phyloP scores from a whole-genome alignment of 2,888 invertebrate genomes.

The Rutpela maculata region DNA sequence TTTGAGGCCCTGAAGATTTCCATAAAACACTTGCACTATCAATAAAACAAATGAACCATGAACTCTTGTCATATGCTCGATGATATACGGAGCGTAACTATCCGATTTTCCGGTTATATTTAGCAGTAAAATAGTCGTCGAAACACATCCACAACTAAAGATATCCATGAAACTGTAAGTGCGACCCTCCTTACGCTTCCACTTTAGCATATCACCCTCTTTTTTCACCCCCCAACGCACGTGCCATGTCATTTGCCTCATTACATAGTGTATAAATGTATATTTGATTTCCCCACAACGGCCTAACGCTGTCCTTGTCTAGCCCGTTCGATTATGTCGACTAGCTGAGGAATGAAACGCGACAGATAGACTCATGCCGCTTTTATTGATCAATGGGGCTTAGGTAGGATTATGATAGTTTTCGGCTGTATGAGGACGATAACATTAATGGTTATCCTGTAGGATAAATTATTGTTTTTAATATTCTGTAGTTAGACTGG shows the following conservation, averaged over 20 bases:
- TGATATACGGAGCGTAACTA: slow-evolving; percentile 44
- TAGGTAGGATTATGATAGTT: slow-evolving; percentile 67
- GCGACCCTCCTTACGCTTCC: slow-evolving; percentile 45
- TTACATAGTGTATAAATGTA: slow-evolving; percentile 64
- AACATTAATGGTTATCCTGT: slow-evolving; percentile 65
- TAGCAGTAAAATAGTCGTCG: slow-evolving; percentile 46
- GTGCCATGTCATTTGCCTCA: slow-evolving; percentile 64
- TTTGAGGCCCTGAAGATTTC: slow-evolving; percentile 19
- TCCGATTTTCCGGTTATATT: slow-evolving; percentile 53
- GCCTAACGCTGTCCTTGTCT: slow-evolving; percentile 18
- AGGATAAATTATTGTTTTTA: slow-evolving; percentile 65
- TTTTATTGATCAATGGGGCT: slow-evolving; percentile 65
- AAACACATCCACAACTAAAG: slow-evolving; percentile 29
- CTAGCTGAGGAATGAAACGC: slow-evolving; percentile 14
- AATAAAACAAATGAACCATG: slow-evolving; percentile 50
- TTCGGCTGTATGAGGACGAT: slow-evolving; percentile 66
- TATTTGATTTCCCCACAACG: slow-evolving; percentile 58
- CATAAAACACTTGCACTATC: slow-evolving; percentile 14
- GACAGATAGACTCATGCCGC: slow-evolving; percentile 44
- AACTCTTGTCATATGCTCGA: slow-evolving; percentile 53
- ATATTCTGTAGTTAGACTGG: slow-evolving; percentile 49
- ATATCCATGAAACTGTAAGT: slow-evolving; percentile 54
- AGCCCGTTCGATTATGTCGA: neutral
- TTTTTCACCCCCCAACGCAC: slow-evolving; percentile 50
- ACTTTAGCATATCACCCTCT: slow-evolving; percentile 43